Base-by-base conservation (phyloP, 64 coral and sea anemone species). In the Montipora sp. region DNA sequence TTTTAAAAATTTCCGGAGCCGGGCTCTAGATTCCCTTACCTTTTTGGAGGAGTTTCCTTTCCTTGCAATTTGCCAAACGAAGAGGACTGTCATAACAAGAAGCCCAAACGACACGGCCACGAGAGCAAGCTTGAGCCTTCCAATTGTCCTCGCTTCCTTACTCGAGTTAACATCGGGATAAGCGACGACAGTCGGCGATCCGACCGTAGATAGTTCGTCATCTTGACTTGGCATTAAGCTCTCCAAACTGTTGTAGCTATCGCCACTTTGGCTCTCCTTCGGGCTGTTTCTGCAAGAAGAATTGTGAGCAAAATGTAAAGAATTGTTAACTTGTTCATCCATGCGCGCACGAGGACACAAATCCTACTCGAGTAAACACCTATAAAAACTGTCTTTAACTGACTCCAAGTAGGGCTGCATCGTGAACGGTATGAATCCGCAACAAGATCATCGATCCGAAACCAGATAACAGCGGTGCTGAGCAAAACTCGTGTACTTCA, bases 41-140 rank as follows among this genome's bases (percentile, higher is more conserved):
- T 90, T 65, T 14, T 36, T 73, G 4, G 22, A 21, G 24, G 18
- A 10, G 67, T 77, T 36, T 10, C 44, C 76, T 6, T 50, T 59
- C 79, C 78, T 90, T 59, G 79, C 77, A 18, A 94, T 46, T 27
- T 94, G 93, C 93, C 93, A 94, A 2, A 94, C 45, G 44, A 94
- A 94, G 2, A 94, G 36, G 73, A 94, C 77, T 47, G 93, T 94
- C 93, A 94, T 94, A 19, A 77, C 59, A 7, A 94, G 49, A 13
- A 94, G 47, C 8, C 71, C 93, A 1, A 94, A 5, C 3, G 93
- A 70, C 18, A 90, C 77, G 51, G 73, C 79, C 73, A 70, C 72
- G 3, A 94, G 73, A 51, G 73, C 93, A 18, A 94, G 75, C 48
- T 94, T 94, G 72, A 94, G 55, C 80, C 93, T 57, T 12, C 75